phyloP scores from a whole-genome alignment of 2,888 invertebrate genomes.

The Sylvicola cinctus region DNA sequence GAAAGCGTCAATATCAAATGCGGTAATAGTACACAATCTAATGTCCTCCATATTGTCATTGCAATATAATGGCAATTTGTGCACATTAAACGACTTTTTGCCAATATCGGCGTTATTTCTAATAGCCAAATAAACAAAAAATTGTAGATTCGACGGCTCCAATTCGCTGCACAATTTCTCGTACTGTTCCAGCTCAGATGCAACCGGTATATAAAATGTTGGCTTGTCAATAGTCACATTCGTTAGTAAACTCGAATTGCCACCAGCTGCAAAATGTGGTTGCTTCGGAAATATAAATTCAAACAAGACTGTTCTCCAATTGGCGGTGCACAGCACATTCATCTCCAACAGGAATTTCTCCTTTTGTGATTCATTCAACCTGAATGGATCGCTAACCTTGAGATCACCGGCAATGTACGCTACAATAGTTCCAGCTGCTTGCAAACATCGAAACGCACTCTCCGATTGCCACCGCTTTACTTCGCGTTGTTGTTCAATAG shows the following conservation, averaged over 20 bases:
- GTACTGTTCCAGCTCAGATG: slow-evolving; percentile 51
- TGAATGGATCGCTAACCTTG: slow-evolving; percentile 28
- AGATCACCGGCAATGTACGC: slow-evolving; percentile 37
- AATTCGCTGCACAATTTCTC: slow-evolving; percentile 48
- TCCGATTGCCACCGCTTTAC: slow-evolving; percentile 37
- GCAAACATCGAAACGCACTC: slow-evolving; percentile 50
- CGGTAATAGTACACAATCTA: slow-evolving; percentile 56
- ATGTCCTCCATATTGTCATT: slow-evolving; percentile 32
- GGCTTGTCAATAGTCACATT: slow-evolving; percentile 9
- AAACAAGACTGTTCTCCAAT: slow-evolving; percentile 37
- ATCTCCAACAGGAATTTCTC: slow-evolving; percentile 17
- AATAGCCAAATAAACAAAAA: slow-evolving; percentile 63
- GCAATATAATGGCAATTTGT: slow-evolving; percentile 38
- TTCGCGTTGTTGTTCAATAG: slow-evolving; percentile 31
- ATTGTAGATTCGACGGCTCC: slow-evolving; percentile 53
- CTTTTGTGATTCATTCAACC: slow-evolving; percentile 15
- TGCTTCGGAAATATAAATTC: too few species aligned
- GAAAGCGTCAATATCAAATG: slow-evolving; percentile 65
- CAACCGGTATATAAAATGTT: slow-evolving; percentile 36
- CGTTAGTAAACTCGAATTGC: too few species aligned
- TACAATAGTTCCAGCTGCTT: slow-evolving; percentile 51
- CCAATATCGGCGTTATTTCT: slow-evolving; percentile 36
- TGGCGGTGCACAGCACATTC: slow-evolving; percentile 35
- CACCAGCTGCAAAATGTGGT: too few species aligned
- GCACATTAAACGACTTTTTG: slow-evolving; percentile 41